phyloP scores from a whole-genome alignment of 2,797 vertebrate species.

The Chiroxiphia lanceolata region DNA sequence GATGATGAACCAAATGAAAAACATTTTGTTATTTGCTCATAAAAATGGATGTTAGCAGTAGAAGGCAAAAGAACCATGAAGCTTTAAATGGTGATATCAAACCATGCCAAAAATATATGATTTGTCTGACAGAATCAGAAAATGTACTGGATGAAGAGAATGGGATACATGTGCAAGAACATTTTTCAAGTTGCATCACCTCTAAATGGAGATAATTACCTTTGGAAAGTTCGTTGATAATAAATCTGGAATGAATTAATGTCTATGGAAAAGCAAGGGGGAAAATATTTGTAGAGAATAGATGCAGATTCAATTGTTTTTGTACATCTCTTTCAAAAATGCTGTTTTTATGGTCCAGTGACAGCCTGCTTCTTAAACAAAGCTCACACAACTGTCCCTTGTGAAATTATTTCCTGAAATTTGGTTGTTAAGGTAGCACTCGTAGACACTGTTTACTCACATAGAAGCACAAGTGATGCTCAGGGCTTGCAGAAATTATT shows the following conservation, averaged over 20 bases:
- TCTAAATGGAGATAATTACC: neutral
- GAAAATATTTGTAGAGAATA: neutral
- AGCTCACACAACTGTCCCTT: neutral
- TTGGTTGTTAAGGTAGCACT: neutral
- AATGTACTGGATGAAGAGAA: neutral
- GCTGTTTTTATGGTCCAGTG: neutral
- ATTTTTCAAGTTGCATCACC: neutral
- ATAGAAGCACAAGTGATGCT: accelerated
- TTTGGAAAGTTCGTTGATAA: neutral
- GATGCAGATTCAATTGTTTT: neutral
- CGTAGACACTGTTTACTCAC: neutral
- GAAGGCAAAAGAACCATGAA: neutral
- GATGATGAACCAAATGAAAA: neutral
- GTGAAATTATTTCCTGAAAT: neutral
- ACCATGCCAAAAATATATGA: neutral
- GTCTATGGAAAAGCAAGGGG: neutral
- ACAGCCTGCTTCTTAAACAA: neutral
- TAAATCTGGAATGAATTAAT: neutral
- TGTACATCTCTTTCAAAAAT: neutral
- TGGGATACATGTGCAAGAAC: neutral
- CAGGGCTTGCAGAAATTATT: neutral
- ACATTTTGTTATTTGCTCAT: neutral
- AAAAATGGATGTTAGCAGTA: neutral
- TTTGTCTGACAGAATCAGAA: neutral
- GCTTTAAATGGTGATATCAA: neutral